Percentiles rank a stretch among this genome's conserved stretches.
Evolutionary conservation across 2,113 vertebrate genomes (phyloP).

Genomic region (Cygnus buccinator): DNA sequence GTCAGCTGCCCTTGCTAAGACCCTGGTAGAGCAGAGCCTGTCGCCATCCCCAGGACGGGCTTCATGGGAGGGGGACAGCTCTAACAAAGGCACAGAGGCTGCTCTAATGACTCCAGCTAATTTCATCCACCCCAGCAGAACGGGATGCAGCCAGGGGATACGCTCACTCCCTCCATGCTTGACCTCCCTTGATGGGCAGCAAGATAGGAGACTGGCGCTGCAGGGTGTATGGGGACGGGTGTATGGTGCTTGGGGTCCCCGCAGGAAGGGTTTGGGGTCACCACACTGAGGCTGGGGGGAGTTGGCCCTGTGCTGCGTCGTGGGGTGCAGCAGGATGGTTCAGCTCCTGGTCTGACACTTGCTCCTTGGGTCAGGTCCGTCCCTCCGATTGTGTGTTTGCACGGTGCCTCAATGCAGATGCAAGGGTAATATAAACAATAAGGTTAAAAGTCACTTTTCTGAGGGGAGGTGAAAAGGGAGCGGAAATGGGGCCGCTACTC

Average conservation of each 20-base stretch:
- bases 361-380: slow-evolving; percentile 16
- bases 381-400: neutral
- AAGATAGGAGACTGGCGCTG: rapidly evolving
- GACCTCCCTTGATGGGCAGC: neutral
- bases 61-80: neutral
- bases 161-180: rapidly evolving
- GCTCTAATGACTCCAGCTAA: neutral
- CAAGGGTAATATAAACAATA: slow-evolving; percentile 30
- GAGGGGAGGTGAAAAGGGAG: slow-evolving; percentile 45
- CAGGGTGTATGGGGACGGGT: rapidly evolving
- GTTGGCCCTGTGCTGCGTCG: rapidly evolving
- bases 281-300: neutral
- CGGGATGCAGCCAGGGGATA: rapidly evolving
- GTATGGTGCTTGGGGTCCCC: rapidly evolving
- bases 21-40: rapidly evolving
- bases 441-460: slow-evolving; percentile 51
- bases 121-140: neutral
- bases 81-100: neutral
- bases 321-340: rapidly evolving
- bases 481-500: slow-evolving; percentile 28
- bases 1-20: neutral
- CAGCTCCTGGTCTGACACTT: rapidly evolving
- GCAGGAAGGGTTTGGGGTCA: neutral
- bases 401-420: slow-evolving; percentile 25
- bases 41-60: neutral